phyloP scores from a whole-genome alignment of 2,888 invertebrate species.

The Epistrophe grossulariae region DNA sequence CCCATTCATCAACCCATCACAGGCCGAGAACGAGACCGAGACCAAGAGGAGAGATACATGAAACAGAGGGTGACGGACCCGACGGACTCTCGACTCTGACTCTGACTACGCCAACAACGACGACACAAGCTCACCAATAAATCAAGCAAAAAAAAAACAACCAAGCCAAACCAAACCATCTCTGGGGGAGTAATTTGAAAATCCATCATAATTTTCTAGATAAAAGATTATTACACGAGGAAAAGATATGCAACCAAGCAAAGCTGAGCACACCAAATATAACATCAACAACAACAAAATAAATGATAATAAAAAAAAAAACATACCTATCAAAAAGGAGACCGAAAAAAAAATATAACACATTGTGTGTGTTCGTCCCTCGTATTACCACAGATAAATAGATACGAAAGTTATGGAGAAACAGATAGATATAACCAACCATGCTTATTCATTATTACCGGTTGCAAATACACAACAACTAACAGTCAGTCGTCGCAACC shows the following conservation, averaged over 20 bases:
- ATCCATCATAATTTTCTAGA: slow-evolving; percentile 75
- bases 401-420: slow-evolving; percentile 58
- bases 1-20: slow-evolving; percentile 34
- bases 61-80: slow-evolving; percentile 11
- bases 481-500: slow-evolving; percentile 47
- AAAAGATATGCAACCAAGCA: slow-evolving; percentile 64
- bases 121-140: slow-evolving; percentile 43
- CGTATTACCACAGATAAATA: slow-evolving; percentile 73
- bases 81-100: slow-evolving; percentile 1
- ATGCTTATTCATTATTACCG: slow-evolving; percentile 76
- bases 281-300: slow-evolving; percentile 35
- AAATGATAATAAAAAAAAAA: slow-evolving; percentile 12
- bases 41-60: slow-evolving; percentile 1
- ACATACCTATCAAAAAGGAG: slow-evolving; percentile 32
- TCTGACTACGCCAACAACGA: slow-evolving; percentile 3
- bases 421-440: slow-evolving; percentile 64
- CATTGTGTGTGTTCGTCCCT: slow-evolving; percentile 74
- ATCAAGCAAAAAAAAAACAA: slow-evolving; percentile 15
- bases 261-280: slow-evolving; percentile 32
- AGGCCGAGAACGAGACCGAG: neutral
- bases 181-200: slow-evolving; percentile 73
- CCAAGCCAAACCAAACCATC: slow-evolving; percentile 21
- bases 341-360: slow-evolving; percentile 51
- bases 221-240: slow-evolving; percentile 75
- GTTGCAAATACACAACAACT: slow-evolving; percentile 72